phyloP scores from a whole-genome alignment of 1,140 invertebrate species.

The Cryptotermes secundus region DNA sequence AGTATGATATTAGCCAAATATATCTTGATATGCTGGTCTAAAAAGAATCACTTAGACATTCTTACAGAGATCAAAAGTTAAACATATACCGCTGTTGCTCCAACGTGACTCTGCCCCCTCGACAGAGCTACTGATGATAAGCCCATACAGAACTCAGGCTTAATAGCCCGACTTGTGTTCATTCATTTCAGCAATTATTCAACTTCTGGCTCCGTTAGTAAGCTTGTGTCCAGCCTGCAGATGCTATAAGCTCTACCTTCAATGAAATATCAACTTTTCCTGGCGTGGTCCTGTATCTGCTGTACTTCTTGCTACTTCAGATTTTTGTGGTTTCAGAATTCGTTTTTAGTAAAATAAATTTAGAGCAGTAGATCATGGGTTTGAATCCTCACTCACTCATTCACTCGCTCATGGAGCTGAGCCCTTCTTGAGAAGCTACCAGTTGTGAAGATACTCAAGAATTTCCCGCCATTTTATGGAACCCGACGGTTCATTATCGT shows the following conservation, averaged over 20 bases:
- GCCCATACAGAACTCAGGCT: conserved; percentile 2
- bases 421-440: too few species aligned
- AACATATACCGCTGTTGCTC: background rate
- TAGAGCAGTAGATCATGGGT: background rate
- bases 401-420: too few species aligned
- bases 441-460: too few species aligned
- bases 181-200: conserved; percentile 17
- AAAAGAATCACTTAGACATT: too few species aligned
- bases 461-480: too few species aligned
- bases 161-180: background rate
- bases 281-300: background rate
- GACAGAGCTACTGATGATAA: conserved; percentile 8
- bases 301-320: background rate
- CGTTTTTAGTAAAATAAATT: background rate
- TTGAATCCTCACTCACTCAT: too few species aligned
- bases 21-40: too few species aligned
- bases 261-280: background rate
- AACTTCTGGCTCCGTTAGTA: background rate
- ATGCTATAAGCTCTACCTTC: background rate
- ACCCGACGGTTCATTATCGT: too few species aligned
- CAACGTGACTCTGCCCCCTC: background rate
- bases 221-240: background rate
- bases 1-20: too few species aligned
- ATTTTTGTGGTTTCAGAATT: conserved; percentile 17
- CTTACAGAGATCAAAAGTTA: too few species aligned